Evolutionary conservation across 2,797 vertebrate genomes (phyloP).

Genomic region (Neopelma chrysocephalum): DNA sequence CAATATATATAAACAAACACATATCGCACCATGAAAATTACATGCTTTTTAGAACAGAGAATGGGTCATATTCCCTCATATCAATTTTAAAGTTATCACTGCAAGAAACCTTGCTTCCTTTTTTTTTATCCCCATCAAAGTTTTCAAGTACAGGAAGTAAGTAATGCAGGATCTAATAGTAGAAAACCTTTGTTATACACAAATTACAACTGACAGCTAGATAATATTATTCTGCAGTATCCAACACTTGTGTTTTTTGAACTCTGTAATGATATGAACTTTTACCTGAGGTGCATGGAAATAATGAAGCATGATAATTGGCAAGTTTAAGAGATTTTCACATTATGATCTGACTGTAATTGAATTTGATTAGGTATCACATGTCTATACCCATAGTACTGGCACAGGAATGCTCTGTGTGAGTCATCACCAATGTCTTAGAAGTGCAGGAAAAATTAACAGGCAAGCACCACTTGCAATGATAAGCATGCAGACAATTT

Average conservation of each 20-base stretch:
- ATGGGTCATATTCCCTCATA: constrained; percentile 71
- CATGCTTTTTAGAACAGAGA: constrained; percentile 78
- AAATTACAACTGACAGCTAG: constrained; percentile 62
- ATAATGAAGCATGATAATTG: constrained; percentile 37
- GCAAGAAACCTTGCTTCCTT: constrained; percentile 71
- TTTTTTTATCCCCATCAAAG: constrained; percentile 63
- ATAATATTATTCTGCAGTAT: constrained; percentile 40
- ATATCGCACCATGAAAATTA: constrained; percentile 74
- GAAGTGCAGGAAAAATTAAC: constrained; percentile 51
- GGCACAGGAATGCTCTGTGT: constrained; percentile 57
- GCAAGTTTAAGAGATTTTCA: constrained; percentile 49
- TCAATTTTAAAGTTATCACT: constrained; percentile 67
- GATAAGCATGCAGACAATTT: constrained; percentile 73
- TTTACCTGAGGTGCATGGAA: constrained; percentile 79
- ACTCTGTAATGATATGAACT: constrained; percentile 54
- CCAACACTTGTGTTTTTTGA: constrained; percentile 41
- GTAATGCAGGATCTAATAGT: constrained; percentile 67
- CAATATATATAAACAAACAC: constrained; percentile 82
- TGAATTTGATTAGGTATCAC: constrained; percentile 39
- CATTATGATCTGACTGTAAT: constrained; percentile 45
- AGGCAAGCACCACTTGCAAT: constrained; percentile 76
- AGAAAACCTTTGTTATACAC: constrained; percentile 69
- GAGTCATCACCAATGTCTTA: constrained; percentile 57
- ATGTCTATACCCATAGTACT: constrained; percentile 44
- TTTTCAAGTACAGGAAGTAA: constrained; percentile 78